These are phyloP conservation scores for Prionailurus viverrinus DNA, from an alignment of 2,113 vertebrate species.

Conservation along the genomic window DNA sequence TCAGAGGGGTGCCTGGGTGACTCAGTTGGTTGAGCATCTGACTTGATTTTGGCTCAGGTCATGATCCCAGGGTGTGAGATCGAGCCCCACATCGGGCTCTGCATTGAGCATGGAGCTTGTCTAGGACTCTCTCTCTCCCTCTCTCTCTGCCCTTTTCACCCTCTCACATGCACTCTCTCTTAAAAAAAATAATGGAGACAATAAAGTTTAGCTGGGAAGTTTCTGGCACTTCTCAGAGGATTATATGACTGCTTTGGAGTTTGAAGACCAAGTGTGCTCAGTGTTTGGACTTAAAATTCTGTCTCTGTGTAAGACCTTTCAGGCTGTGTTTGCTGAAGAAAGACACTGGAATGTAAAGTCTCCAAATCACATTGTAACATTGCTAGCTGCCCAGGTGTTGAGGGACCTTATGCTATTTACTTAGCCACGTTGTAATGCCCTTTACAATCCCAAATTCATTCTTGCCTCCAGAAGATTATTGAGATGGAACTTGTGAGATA, in stretches of 20 bases:
- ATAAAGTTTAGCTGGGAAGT: slow-evolving; percentile 23
- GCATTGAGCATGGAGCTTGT: too few relatives aligned
- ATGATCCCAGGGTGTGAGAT: too few relatives aligned
- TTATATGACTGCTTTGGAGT: not conserved
- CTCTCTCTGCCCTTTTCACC: too few relatives aligned
- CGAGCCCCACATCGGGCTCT: too few relatives aligned
- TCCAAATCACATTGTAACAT: slow-evolving; percentile 53
- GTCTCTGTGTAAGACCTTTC: slow-evolving; percentile 67
- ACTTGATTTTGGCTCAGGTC: too few relatives aligned
- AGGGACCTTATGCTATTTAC: slow-evolving; percentile 55
- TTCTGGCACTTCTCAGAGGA: slow-evolving; percentile 38
- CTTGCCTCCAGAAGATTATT: slow-evolving; percentile 67
- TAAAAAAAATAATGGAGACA: not conserved
- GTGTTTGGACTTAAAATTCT: slow-evolving; percentile 68
- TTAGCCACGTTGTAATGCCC: slow-evolving; percentile 52
- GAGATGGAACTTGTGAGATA: slow-evolving; percentile 69
- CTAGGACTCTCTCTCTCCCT: too few relatives aligned
- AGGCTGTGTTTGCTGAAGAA: slow-evolving; percentile 64
- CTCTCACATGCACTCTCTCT: too few relatives aligned
- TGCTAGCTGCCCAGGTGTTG: slow-evolving; percentile 10
- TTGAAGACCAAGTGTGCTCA: not conserved
- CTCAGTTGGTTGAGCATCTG: too few relatives aligned
- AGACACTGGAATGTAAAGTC: slow-evolving; percentile 45
- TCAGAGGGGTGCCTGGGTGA: not conserved
- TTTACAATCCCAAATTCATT: slow-evolving; percentile 76